Evolutionary conservation across 2,113 vertebrate species (phyloP), one percentile per base, ranked within the genome.

Genomic region (Greenwoodochromis staneri): DNA sequence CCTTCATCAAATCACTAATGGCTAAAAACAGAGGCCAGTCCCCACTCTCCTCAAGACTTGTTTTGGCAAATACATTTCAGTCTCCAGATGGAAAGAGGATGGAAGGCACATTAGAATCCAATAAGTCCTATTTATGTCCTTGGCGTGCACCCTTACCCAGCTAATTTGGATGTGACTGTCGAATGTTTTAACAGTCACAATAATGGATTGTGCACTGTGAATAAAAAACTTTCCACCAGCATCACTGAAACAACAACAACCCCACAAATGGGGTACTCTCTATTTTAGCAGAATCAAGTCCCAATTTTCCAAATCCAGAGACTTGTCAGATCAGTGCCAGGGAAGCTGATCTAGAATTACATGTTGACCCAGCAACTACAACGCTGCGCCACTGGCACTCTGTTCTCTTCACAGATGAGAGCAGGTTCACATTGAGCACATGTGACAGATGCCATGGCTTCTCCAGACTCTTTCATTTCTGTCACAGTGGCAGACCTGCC

Each of bases 1-100:
- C 91, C 91, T 93, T 91, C 84, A 94, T 95, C 91, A 93, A 89
- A 71, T 59, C 86, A 85, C 80, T 94, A 95, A 95, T 93, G 87
- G 91, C 90, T 89, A 91, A 92, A 94, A 94, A 87, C 85, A 71
- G 81, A 51, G 82, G 59, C 87, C 85, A 86, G 87, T 87, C 83
- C 82, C 76, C 73, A 55, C 61, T 90, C 21, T 82, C 78, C 83
- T 89, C 9, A 11, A 92, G 85, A 83, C 55, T 85, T 84, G 42
- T 78, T 88, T 82, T 87, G 87, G 91, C 90, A 59, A 92, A 87
- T 57, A n/a, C 42, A 66, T 57, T 84, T 40, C 19, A 17, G 21
- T 45, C 45, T 90, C 55, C 91, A 94, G 90, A 95, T 93, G 88
- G 93, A 85, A 84, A 80, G 45, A 87, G 86, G 85, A 87, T 83